phyloP scores from a whole-genome alignment of 2,113 vertebrate genomes.

The Loxodonta africana region DNA sequence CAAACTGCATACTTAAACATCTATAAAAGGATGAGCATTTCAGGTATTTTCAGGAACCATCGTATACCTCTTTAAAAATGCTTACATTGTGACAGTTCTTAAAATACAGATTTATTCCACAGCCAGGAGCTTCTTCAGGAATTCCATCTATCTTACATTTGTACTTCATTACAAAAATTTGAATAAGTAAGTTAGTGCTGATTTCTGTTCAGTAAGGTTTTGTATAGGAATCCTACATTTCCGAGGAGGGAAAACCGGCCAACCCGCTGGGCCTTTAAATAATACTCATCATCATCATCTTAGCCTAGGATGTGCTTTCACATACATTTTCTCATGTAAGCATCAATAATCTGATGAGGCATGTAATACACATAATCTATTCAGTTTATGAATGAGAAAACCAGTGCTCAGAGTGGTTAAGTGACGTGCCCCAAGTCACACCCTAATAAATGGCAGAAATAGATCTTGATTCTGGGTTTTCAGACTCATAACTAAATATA shows the following conservation, averaged over 20 bases:
- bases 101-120: slow-evolving; percentile 56
- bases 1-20: slow-evolving; percentile 75
- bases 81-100: slow-evolving; percentile 69
- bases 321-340: slow-evolving; percentile 66
- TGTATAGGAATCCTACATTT: slow-evolving; percentile 51
- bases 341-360: background rate
- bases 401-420: slow-evolving; percentile 25
- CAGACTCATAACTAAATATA: slow-evolving; percentile 17
- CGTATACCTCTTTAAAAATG: slow-evolving; percentile 72
- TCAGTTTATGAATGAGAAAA: slow-evolving; percentile 60
- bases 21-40: slow-evolving; percentile 74
- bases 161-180: slow-evolving; percentile 66
- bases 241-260: slow-evolving; percentile 35
- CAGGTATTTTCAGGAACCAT: slow-evolving; percentile 71
- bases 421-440: background rate
- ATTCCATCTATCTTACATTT: slow-evolving; percentile 58
- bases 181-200: slow-evolving; percentile 55
- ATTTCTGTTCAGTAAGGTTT: slow-evolving; percentile 56
- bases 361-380: slow-evolving; percentile 5
- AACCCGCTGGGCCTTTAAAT: slow-evolving; percentile 60
- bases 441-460: slow-evolving; percentile 34
- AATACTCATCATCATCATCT: slow-evolving; percentile 43
- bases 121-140: slow-evolving; percentile 64
- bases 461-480: slow-evolving; percentile 36
- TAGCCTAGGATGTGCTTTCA: slow-evolving; percentile 34